phyloP scores from a whole-genome alignment of 2,888 invertebrate genomes.

The Mythimna albipuncta region DNA sequence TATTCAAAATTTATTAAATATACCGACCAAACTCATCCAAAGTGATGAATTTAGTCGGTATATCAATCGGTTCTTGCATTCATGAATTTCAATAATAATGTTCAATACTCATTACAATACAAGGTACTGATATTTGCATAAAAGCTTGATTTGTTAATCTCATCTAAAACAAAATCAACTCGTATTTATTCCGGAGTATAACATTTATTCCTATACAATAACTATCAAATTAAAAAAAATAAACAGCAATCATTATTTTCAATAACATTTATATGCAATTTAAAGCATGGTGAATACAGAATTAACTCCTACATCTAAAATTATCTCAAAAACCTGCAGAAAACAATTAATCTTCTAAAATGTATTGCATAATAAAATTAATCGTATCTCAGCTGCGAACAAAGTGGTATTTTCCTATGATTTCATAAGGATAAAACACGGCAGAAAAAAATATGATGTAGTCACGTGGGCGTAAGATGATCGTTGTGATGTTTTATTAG shows the following conservation, averaged over 20 bases:
- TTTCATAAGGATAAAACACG: conserved; percentile 49
- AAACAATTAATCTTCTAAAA: not conserved
- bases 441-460: conserved; percentile 15
- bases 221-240: not conserved
- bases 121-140: not conserved
- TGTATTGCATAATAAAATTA: conserved; percentile 14
- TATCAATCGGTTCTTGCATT: no score
- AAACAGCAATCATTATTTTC: no score
- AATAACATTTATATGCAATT: not conserved
- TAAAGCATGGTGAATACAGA: not conserved
- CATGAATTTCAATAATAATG: no score
- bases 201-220: not conserved
- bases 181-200: no score
- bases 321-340: not conserved
- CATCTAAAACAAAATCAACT: no score
- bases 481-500: conserved; percentile 1
- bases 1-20: no score
- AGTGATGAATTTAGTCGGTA: no score
- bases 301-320: not conserved
- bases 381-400: conserved; percentile 8
- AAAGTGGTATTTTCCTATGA: conserved; percentile 44
- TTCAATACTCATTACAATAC: no score
- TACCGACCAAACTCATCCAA: no score
- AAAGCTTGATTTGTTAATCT: not conserved
- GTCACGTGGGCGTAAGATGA: conserved; percentile 15